Base-by-base conservation (phyloP, 1,140 invertebrate genomes). In the Diuraphis noxia region DNA sequence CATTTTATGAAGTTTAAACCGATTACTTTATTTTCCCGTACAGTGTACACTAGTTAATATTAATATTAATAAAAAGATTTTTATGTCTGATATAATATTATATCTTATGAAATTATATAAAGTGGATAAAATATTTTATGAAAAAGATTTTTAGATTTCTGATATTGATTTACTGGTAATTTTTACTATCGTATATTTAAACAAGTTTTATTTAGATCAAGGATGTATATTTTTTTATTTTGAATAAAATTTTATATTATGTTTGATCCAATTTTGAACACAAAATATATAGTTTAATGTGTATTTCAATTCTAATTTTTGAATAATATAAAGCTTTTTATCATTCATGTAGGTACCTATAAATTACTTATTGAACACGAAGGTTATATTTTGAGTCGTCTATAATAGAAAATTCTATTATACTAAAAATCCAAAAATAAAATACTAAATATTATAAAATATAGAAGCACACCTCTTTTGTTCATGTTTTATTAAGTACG, bases 171-270 rank as follows among this genome's bases (percentile, higher is more conserved):
- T 38, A 3, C 4, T 46, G 34, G 6, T 84, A 46, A 34, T 43
- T 84, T 43, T 43, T 84, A 43, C n/a, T 30, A 17, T 84, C 41
- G 40, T 84, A 46, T 84, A 56, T 52, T 88, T 38, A 88, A 88
- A 89, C 88, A n/a, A 89, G 88, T 89, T 89, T 43, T 77, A 89
- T 89, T 2, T 89, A 89, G 88, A 77, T 89, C 88, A 89, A 89
- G 88, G 88, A 77, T 89, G 30, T 36, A 43, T 49, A 49, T 89
- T 43, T 89, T 43, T 77, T 43, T 77, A 89, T 77, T 87, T 56
- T 56, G 1, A 87, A 56, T 56, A 25, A 56, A 87, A 40, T 87
- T 34, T n/a, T 19, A 46, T 46, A 46, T 52, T 87, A 40, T 30
- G 46, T 36, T 34, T 36, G 43, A 87, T 52, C 41, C 17, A 43